Base-by-base conservation (phyloP, 2,113 vertebrate genomes). In the Chlorocebus sabaeus region DNA sequence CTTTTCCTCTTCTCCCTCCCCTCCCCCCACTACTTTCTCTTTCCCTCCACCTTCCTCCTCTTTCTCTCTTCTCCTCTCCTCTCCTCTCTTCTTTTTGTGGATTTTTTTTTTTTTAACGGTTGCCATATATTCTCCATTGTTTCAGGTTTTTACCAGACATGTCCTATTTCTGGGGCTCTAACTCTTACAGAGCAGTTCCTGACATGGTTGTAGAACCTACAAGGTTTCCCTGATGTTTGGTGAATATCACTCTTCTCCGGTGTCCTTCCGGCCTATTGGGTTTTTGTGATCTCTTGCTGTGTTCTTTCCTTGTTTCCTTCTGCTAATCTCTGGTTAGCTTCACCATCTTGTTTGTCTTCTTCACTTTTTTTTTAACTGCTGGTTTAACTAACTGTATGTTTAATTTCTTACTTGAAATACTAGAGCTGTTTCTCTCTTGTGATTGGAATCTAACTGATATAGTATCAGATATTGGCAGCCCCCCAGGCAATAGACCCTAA, bases 291-390 rank as follows among this genome's bases (percentile, higher is more conserved):
- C 30, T 43, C 43, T 32, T 52, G 8, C 2, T 93, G 0, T 73
- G 22, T 59, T 6, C 30, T 35, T 93, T 45, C 32, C 13, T 45
- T 17, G 18, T 32, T 20, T 96, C 22, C 18, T 97, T 4, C 30
- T 70, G 20, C 1, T n/a, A 86, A 25, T 73, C 11, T 92, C 38
- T 72, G 18, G 8, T 55, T 94, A 92, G 27, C 32, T 96, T 96
- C 27, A 64, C 27, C 35, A 4, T 52, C 23, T 16, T 80, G 3
- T n/a, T 48, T 59, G 8, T 76, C 18, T 30, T 90, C 25, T 90
- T 1, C 35, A 4, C 7, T 86, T 7, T 8, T 32, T 35, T 17
- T 67, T 75, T 27, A 50, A 64, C 14, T 16, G 67, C 10, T 35
- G 40, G 25, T 55, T 91, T 92, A 55, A 38, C 20, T 68, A 89